phyloP scores from a whole-genome alignment of 1,140 invertebrate genomes.

The Diorhabda carinulata region DNA sequence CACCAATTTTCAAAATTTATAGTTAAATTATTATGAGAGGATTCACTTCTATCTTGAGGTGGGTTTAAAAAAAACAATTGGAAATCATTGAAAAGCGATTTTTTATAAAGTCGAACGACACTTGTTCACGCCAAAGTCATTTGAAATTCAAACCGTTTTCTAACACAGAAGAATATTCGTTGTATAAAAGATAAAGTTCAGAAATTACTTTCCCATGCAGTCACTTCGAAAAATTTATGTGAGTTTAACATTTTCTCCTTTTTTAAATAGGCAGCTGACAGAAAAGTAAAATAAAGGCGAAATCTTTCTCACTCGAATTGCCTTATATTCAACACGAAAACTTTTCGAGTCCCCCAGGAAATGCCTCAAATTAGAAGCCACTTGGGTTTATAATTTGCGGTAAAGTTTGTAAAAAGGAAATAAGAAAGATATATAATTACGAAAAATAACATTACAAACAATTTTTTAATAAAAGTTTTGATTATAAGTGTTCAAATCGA shows the following conservation, averaged over 20 bases:
- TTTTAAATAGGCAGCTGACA: neutral
- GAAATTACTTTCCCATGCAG: slow-evolving; percentile 2
- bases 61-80: neutral
- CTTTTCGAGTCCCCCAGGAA: no score
- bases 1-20: no score
- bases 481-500: no score
- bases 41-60: no score
- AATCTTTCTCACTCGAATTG: neutral
- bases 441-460: no score
- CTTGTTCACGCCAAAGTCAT: neutral
- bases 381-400: no score
- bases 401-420: no score
- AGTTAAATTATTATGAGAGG: no score
- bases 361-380: no score
- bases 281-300: neutral
- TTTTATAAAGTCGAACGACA: neutral
- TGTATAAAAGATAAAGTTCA: slow-evolving; percentile 1
- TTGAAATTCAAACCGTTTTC: slow-evolving; percentile 1
- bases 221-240: neutral
- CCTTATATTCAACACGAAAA: no score
- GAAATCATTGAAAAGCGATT: neutral
- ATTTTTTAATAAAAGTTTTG: no score
- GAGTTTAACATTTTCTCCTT: neutral
- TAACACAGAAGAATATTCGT: neutral
- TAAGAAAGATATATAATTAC: no score